Evolutionary conservation across 2,113 vertebrate species (phyloP).

Genomic region (Tichodroma muraria): DNA sequence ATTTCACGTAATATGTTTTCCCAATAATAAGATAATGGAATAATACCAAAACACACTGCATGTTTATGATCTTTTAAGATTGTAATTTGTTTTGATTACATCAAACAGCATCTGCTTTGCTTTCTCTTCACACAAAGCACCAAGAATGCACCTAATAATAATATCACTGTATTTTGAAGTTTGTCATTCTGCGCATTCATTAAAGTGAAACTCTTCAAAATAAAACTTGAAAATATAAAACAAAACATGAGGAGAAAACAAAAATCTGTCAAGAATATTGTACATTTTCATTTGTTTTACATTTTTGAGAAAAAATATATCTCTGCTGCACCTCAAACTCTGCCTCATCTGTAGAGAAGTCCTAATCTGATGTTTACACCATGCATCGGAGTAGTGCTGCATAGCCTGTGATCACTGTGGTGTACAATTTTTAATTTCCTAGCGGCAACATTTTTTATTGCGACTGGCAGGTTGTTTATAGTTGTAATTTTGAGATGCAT

Average conservation of each 20-base stretch:
- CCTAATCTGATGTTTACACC: background rate
- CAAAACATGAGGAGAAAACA: background rate
- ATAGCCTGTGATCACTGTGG: background rate
- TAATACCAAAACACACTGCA: conserved; percentile 13
- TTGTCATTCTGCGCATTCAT: background rate
- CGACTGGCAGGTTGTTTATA: background rate
- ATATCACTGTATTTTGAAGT: background rate
- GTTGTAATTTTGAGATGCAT: background rate
- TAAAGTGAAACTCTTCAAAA: background rate
- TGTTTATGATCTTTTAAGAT: conserved; percentile 34
- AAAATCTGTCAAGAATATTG: background rate
- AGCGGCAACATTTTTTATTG: background rate
- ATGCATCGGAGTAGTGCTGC: background rate
- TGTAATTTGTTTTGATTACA: conserved; percentile 42
- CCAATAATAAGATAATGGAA: background rate
- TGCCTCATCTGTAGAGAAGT: background rate
- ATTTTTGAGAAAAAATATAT: background rate
- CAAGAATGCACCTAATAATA: background rate
- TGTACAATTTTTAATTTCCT: conserved; percentile 24
- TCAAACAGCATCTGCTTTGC: conserved; percentile 43
- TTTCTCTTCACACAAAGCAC: conserved; percentile 12
- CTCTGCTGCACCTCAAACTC: background rate
- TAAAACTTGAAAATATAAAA: background rate
- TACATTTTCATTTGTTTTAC: background rate
- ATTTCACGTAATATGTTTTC: background rate